phyloP scores from a whole-genome alignment of 2,797 vertebrate species.

The Macropus fuliginosus region DNA sequence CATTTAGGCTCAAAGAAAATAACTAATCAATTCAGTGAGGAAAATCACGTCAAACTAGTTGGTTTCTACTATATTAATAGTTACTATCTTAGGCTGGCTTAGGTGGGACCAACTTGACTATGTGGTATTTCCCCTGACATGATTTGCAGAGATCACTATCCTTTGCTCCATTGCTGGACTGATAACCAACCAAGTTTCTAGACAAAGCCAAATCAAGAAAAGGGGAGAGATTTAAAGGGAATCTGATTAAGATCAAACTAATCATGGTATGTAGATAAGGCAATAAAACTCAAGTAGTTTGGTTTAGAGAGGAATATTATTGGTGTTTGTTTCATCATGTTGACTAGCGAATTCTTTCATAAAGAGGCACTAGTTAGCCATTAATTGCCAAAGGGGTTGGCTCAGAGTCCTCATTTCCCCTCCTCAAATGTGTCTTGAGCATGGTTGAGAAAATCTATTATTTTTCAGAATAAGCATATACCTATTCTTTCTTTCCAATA shows the following conservation, averaged over 20 bases:
- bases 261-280: not conserved
- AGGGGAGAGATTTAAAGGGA: not conserved
- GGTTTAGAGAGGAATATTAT: not conserved
- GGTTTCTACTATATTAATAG: slow-evolving; percentile 3
- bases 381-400: not conserved
- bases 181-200: slow-evolving; percentile 41
- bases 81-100: slow-evolving; percentile 21
- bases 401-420: not conserved
- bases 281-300: not conserved
- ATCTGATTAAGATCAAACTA: not conserved
- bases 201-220: not conserved
- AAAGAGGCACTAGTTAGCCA: not conserved
- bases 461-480: not conserved
- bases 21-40: slow-evolving; percentile 16
- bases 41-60: slow-evolving; percentile 53
- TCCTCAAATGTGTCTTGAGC: not conserved
- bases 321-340: not conserved
- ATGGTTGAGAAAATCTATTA: not conserved
- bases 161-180: not conserved
- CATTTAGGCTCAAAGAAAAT: slow-evolving; percentile 29
- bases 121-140: slow-evolving; percentile 15
- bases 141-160: not conserved
- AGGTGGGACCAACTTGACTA: slow-evolving; percentile 16
- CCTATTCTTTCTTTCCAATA: not conserved
- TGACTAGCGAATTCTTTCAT: not conserved